Evolutionary conservation across 2,113 vertebrate species (phyloP), one percentile per base, ranked within the genome.

Genomic region (Amphiprion percula): DNA sequence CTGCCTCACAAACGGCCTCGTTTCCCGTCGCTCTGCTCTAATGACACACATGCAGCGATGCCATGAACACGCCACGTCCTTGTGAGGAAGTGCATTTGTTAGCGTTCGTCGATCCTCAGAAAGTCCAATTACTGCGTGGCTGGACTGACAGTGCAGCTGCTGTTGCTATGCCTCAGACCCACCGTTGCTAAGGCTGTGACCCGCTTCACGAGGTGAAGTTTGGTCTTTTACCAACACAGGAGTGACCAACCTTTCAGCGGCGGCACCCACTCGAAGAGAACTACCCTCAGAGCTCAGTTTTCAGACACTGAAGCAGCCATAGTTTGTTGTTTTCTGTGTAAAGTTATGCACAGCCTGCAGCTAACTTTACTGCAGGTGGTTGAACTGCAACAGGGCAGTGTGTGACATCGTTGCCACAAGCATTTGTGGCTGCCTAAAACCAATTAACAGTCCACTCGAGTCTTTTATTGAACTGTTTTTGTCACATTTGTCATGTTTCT

Each of bases 131-230:
- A 89, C 53, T 12, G 54, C 53, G 23, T 66, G 5, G 39, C 75
- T 70, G 82, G 81, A 79, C 74, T 12, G 56, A 65, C 28, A 71
- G 30, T 37, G 79, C 28, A 24, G 61, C 76, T 83, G 81, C 83
- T 77, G 91, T 93, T 92, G 89, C 91, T 86, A 91, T 72, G 88
- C 77, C 58, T 61, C 47, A 64, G 79, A 76, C 54, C 65, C 53
- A 17, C 75, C 60, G 88, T 87, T 93, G 89, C 90, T 87, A 91
- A 37, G 74, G 90, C 81, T 88, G 46, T 73, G 74, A 83, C 84
- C 89, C 30, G 2, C 60, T 6, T 10, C 50, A 62, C 2, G 30
- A 81, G 41, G 75, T 68, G 23, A 75, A 56, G 49, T 46, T 16
- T 75, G 68, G 68, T 61, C 73, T 80, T 74, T 80, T 11, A 41